These are phyloP conservation scores for Atlantisia rogersi DNA, from an alignment of 2,113 vertebrate genomes.

Conservation along the genomic window DNA sequence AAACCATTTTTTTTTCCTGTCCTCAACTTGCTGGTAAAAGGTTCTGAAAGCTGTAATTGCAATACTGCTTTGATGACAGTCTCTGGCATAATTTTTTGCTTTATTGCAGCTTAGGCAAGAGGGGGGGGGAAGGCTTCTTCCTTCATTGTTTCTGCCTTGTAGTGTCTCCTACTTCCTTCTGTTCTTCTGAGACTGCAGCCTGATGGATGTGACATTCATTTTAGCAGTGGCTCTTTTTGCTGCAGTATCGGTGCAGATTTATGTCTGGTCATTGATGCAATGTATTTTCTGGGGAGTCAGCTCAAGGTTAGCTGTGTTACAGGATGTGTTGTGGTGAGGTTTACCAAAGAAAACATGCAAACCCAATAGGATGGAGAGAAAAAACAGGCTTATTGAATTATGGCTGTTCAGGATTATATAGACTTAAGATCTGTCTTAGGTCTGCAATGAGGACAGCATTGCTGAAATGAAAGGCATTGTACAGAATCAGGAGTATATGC, in stretches of 20 bases:
- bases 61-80: conserved; percentile 26
- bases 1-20: background rate
- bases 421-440: background rate
- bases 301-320: conserved; percentile 33
- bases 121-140: background rate
- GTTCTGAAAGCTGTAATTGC: conserved; percentile 60
- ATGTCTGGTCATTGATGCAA: background rate
- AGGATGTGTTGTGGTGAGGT: background rate
- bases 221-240: conserved; percentile 4
- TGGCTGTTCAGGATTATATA: background rate
- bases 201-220: conserved; percentile 17
- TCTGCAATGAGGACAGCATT: background rate
- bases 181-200: background rate
- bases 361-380: background rate
- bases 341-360: background rate
- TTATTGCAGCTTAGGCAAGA: background rate
- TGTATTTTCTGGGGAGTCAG: conserved; percentile 14
- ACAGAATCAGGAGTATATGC: background rate
- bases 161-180: background rate
- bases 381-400: background rate
- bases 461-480: background rate
- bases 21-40: background rate
- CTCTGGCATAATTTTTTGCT: conserved; percentile 6
- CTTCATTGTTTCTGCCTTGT: background rate
- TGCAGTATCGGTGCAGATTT: conserved; percentile 6